Percentiles rank a stretch among this genome's conserved stretches.
Evolutionary conservation across 2,888 invertebrate genomes (phyloP).

Genomic region (Nipponacmea schrenckii): DNA sequence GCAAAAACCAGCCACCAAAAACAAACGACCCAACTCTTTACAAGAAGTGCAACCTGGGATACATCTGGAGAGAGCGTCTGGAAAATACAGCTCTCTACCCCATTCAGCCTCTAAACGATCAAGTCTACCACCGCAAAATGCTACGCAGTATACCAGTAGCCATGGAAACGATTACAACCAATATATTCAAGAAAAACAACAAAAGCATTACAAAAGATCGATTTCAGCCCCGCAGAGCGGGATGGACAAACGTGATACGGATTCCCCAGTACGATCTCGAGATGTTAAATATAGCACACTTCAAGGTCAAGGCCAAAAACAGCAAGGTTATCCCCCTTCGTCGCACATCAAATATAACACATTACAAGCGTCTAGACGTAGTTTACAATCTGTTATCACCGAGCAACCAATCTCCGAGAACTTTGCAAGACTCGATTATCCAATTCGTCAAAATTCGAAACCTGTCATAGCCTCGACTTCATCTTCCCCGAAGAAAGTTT

Average conservation of each 20-base stretch:
- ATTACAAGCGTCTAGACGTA: constrained; percentile 4
- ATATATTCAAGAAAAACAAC: not conserved
- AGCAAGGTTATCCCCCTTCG: not conserved
- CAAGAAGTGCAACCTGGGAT: not conserved
- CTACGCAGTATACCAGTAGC: not conserved
- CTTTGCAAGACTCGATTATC: not conserved
- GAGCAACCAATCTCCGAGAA: constrained; percentile 11
- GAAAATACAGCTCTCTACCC: not conserved
- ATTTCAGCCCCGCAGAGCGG: not conserved
- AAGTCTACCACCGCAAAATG: not conserved
- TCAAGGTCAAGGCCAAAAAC: not conserved
- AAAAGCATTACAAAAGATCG: not conserved
- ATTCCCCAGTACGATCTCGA: not conserved
- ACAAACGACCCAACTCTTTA: not conserved
- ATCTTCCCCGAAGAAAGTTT: constrained; percentile 13
- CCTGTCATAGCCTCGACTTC: constrained; percentile 10
- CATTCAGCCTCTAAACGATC: not conserved
- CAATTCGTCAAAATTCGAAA: constrained; percentile 2
- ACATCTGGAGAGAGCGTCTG: not conserved
- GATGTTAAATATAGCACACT: not conserved
- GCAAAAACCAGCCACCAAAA: not conserved
- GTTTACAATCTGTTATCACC: constrained; percentile 10
- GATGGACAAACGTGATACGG: not conserved
- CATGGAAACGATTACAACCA: not conserved
- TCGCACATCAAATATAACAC: not conserved